Evolutionary conservation across 2,888 invertebrate genomes (phyloP), one percentile per base, ranked within the genome.

Genomic region (Ennomos quercinarius): DNA sequence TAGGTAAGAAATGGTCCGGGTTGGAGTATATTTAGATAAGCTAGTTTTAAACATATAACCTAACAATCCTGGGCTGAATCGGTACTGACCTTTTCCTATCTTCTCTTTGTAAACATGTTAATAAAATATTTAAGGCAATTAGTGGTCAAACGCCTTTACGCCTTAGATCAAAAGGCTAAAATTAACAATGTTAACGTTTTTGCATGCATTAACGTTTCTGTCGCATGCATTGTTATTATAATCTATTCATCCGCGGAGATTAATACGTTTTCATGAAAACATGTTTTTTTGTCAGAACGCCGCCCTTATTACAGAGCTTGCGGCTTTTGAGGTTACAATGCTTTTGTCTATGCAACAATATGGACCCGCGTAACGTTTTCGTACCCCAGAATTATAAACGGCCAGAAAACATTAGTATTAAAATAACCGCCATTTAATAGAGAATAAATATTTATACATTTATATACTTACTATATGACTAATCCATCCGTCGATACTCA

Each of bases 311-410:
- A 47, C 47, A 50, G 40, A 61, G 56, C 57, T 54, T 39, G 34
- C 43, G 41, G 52, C 41, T 45, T 56, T 63, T 58, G 50, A 43
- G 57, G 13, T 47, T 35, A 63, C 51, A 52, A 59, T 63, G 63
- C 62, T 61, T 61, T 68, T 68, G 66, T 68, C 47, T 57, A 53
- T 46, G 38, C 47, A 52, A 61, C 51, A 55, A 48, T 55, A n/a
- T n/a, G n/a, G 59, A 49, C 50, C 56, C 61, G 39, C 45, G 61
- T 64, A 54, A 44, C 50, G 35, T 34, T 56, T 49, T 56, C 5
- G 4, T 27, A 27, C 3, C 27, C 27, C 6, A 27, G 27, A 17
- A 6, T 6, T 6, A 27, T 27, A 27, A 27, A 43, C 47, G 39
- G 48, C 35, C 40, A 27, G 13, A 42, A 45, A 51, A n/a, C 17